These are phyloP conservation scores for Hypomesus transpacificus DNA, from an alignment of 2,113 vertebrate species.

Conservation along the genomic window DNA sequence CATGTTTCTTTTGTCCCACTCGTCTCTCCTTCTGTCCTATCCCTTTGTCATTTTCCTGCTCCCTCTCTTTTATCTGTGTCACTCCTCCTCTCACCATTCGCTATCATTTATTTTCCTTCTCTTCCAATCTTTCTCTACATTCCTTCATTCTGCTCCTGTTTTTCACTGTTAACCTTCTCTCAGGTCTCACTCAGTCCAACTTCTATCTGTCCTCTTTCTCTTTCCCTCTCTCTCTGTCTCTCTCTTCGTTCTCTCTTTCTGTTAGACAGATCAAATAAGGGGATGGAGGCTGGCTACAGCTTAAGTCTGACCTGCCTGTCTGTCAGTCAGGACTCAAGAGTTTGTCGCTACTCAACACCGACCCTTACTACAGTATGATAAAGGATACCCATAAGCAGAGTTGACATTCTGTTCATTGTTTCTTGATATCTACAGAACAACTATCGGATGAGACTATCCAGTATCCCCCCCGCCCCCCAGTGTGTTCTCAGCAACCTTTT, in stretches of 20 bases:
- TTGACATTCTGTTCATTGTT: no score
- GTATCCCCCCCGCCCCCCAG: no score
- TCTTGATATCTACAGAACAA: no score
- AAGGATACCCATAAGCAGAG: no score
- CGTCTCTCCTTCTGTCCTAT: neutral
- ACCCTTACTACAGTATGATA: no score
- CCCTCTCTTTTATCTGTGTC: constrained; percentile 3
- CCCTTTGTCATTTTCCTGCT: constrained; percentile 5
- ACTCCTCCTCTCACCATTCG: neutral
- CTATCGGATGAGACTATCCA: no score
- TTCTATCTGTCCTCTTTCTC: constrained; percentile 5
- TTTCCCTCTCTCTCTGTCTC: constrained; percentile 21
- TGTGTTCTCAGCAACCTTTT: no score
- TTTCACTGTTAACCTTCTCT: neutral
- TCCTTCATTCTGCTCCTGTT: neutral
- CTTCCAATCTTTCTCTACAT: neutral
- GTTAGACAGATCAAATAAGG: constrained; percentile 15
- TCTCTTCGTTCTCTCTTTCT: neutral
- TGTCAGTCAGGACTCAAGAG: neutral
- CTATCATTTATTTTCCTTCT: neutral
- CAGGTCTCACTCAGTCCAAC: no score
- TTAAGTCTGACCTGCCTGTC: constrained; percentile 52
- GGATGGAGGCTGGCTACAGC: constrained; percentile 49
- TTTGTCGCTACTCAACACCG: no score
- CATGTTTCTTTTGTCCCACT: neutral